Evolutionary conservation across 2,797 vertebrate genomes (phyloP), one percentile per base, ranked within the genome.

Genomic region (Microctenopoma lineatum): DNA sequence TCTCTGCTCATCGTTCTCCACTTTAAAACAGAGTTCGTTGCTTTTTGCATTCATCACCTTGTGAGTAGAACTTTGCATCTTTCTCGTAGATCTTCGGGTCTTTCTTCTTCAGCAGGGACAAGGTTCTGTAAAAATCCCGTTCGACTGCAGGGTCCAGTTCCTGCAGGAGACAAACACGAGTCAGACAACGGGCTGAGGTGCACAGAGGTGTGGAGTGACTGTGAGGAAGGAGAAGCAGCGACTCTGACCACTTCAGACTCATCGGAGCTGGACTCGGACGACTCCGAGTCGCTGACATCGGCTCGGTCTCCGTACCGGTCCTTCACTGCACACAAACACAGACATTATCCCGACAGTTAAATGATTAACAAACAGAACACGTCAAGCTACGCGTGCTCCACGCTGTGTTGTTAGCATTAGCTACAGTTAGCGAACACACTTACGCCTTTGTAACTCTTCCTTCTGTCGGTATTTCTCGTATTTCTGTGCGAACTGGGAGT

Each of bases 371-470:
- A 11, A 38, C 1, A 9, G 0, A 14, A 1, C 4, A 15, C 0
- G 2, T n/a, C 39, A 27, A 0, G 0, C 0, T 39, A 0, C 4
- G 16, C 6, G 18, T 7, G 18, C 14, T 45, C 59, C 79, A 85
- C 60, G 75, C 55, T 79, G 64, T 27, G 7, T 5, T 13, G 48
- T 60, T 85, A 81, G 85, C 82, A 14, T 5, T 55, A 74, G 65
- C 55, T 46, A 6, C 8, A n/a, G 14, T 13, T 70, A 85, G 87
- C 84, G 38, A 53, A 7, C 15, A 66, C 25, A 95, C 96, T 96
- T 87, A 97, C 96, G 87, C 32, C 92, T 94, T 88, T 96, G 96
- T 42, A 98, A 85, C 76, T 97, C 97, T 76, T 98, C 96, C n/a
- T 89, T 95, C 75, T 95, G 95, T 45, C 96, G 93, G 80, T 97